Base-by-base conservation (phyloP, 1,140 invertebrate genomes). In the Calosoma granatense region DNA sequence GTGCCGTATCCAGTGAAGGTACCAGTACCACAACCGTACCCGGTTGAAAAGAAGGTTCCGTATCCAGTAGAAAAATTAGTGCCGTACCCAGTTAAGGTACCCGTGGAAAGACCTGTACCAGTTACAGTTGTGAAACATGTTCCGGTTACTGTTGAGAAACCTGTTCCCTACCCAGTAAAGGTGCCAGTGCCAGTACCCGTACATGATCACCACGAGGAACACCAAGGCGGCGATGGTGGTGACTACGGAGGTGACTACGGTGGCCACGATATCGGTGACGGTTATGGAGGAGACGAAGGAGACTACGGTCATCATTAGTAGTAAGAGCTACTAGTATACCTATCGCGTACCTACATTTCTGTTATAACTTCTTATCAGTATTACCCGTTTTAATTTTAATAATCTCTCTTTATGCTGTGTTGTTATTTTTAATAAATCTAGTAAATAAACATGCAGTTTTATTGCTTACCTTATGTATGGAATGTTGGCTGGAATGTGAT, bases 401-500 rank as follows among this genome's bases (percentile, higher is more conserved):
- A 72, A 66, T 67, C 68, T 47, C 6, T 47, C 17, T 17, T 9
- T 47, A 30, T 14, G 26, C 41, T 47, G 41, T 47, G 41, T 47
- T 47, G 9, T 47, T 47, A 12, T 47, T 47, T 47, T 6, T 12
- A 47, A 47, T 47, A 47, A 47, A 47, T 47, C 41, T 47, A 12
- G 4, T 47, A 47, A 47, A 12, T 30, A 30, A 47, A 47, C 3
- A 47, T 12, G 17, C 15, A 12, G 26, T 47, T 47, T 9, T 47
- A 12, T 47, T 17, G 4, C 84, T 88, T 73, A 92, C 89, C 89
- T 83, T 62, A 93, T 87, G 65, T 94, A 94, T 0, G 90, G 90
- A 59, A 92, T 87, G 74, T 93, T 92, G 22, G 89, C 90, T 2
- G 90, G 87, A 53, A 95, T 81, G 70, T 94, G 92, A 67, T 92